Conservation (phyloP, 2,113 vertebrate genomes). For the Thinocorus orbignyianus region DNA sequence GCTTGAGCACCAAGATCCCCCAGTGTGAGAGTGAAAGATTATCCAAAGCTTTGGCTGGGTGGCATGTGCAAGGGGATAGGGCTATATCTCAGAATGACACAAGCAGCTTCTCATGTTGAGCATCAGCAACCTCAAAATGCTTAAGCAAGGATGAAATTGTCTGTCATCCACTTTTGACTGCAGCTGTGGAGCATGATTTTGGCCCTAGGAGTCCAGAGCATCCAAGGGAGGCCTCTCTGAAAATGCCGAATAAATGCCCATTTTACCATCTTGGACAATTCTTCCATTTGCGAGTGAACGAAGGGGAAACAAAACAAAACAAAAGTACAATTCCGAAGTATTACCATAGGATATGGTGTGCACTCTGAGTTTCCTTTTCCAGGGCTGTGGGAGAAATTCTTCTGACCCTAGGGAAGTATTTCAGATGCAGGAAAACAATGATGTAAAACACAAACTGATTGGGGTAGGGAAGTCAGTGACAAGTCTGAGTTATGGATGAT, state of each 20-base stretch:
- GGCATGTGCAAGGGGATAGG: not conserved
- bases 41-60: not conserved
- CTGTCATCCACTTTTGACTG: not conserved
- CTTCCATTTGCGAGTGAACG: not conserved
- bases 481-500: not conserved
- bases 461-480: not conserved
- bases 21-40: not conserved
- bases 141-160: not conserved
- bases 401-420: not conserved
- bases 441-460: not conserved
- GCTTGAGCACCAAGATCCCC: not conserved
- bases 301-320: fast-evolving
- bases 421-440: not conserved
- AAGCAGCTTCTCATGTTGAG: not conserved
- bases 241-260: not conserved
- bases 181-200: not conserved
- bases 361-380: not conserved
- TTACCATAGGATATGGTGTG: fast-evolving
- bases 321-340: not conserved
- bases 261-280: not conserved
- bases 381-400: not conserved
- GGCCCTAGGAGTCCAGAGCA: not conserved
- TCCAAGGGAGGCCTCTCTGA: not conserved
- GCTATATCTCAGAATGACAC: not conserved
- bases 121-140: not conserved